Conservation (phyloP, 2,113 vertebrate species). For the Anoura caudifer region DNA sequence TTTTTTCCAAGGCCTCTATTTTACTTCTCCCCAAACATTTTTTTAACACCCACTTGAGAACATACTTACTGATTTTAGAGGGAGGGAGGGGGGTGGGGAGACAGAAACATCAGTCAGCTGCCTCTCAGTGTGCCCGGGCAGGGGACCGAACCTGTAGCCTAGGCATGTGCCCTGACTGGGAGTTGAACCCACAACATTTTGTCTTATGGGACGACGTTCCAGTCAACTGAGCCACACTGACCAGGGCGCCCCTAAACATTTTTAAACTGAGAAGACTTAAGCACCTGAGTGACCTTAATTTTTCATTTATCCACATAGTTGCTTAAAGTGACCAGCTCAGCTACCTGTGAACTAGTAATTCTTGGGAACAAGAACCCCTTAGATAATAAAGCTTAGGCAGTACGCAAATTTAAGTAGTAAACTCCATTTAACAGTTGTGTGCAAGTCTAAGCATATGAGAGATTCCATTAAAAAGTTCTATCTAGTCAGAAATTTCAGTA, state of each 20-base stretch:
- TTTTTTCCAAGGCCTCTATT: conserved; percentile 19
- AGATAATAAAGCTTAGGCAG: not conserved
- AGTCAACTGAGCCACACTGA: not conserved
- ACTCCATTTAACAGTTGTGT: not conserved
- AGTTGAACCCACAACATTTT: too few species aligned
- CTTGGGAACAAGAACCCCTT: not conserved
- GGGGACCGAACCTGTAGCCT: too few species aligned
- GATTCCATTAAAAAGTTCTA: not conserved
- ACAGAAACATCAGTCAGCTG: too few species aligned
- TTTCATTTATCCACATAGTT: not conserved
- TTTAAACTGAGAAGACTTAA: conserved; percentile 17
- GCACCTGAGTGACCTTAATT: not conserved
- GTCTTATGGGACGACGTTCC: too few species aligned
- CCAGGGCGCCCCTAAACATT: not conserved
- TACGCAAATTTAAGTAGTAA: not conserved
- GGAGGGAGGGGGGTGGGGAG: too few species aligned
- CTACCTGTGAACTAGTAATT: conserved; percentile 4
- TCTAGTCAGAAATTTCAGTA: conserved; percentile 70
- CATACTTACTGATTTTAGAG: too few species aligned
- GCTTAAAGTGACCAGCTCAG: not conserved
- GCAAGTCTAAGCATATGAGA: not conserved
- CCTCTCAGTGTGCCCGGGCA: too few species aligned
- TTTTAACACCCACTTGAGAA: not conserved
- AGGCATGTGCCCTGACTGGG: too few species aligned
- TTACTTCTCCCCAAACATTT: not conserved